phyloP scores from a whole-genome alignment of 2,797 vertebrate species.

The Thamnophis elegans region DNA sequence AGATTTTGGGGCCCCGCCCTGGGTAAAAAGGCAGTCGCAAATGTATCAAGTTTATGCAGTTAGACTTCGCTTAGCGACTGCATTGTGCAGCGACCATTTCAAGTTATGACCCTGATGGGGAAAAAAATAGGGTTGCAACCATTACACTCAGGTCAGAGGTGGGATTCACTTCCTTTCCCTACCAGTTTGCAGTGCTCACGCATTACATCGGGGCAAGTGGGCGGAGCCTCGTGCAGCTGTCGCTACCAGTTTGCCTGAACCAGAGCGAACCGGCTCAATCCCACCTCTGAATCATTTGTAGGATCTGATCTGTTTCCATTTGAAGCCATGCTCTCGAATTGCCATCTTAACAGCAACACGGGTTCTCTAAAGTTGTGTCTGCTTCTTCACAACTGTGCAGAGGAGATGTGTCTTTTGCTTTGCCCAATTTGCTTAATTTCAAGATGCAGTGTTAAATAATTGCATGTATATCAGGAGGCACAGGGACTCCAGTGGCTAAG shows the following conservation, averaged over 20 bases:
- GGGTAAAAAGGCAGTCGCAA: background rate
- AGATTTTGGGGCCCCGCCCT: background rate
- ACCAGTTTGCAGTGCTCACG: no score
- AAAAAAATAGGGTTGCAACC: background rate
- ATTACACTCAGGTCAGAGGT: background rate
- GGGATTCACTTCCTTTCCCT: no score
- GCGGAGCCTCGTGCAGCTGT: no score
- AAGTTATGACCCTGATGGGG: background rate
- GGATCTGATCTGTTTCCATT: background rate
- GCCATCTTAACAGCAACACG: background rate
- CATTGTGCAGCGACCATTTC: background rate
- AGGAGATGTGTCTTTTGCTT: background rate
- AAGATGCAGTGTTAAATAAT: background rate
- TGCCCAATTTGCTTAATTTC: background rate
- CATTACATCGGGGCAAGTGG: no score
- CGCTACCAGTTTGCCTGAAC: no score
- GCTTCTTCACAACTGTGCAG: background rate
- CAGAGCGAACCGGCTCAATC: no score
- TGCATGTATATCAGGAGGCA: no score
- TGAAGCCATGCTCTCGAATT: background rate
- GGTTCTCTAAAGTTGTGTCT: background rate
- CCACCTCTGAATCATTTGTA: background rate
- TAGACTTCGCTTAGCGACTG: background rate
- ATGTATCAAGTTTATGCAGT: background rate
- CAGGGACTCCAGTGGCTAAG: no score